Percentiles rank a stretch among this genome's conserved stretches.
Conservation (phyloP, 2,888 invertebrate genomes). For the Chalcis sispes region DNA sequence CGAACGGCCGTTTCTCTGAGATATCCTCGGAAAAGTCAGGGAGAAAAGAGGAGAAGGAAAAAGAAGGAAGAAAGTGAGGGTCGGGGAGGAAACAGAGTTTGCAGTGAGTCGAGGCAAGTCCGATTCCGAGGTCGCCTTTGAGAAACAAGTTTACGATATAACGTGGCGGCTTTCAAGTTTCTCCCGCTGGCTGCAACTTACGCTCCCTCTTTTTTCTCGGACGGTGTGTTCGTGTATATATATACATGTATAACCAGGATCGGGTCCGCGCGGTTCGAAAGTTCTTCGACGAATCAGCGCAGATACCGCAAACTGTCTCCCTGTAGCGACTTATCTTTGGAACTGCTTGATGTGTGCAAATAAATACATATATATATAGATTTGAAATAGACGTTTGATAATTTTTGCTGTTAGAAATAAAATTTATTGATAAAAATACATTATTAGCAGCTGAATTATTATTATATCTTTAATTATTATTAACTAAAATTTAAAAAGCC, state of each 20-base stretch:
- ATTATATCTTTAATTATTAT: too few species aligned
- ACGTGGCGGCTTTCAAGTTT: conserved; percentile 36
- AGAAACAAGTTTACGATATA: conserved; percentile 52
- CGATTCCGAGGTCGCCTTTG: conserved; percentile 14
- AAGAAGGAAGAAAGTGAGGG: conserved; percentile 17
- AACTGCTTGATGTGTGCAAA: too few species aligned
- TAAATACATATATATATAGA: too few species aligned
- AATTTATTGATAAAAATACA: too few species aligned
- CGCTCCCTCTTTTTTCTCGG: neutral
- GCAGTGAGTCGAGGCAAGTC: neutral
- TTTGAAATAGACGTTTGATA: too few species aligned
- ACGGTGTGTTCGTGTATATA: neutral
- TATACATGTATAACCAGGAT: neutral
- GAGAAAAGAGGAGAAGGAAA: neutral
- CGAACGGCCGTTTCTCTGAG: conserved; percentile 56
- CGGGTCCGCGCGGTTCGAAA: conserved; percentile 11
- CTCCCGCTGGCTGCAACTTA: neutral
- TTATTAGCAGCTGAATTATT: too few species aligned
- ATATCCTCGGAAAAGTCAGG: conserved; percentile 42
- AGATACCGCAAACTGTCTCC: conserved; percentile 31
- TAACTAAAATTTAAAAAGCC: too few species aligned
- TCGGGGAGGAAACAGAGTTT: neutral
- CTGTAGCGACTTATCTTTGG: too few species aligned
- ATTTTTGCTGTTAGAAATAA: too few species aligned
- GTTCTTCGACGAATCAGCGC: conserved; percentile 24